Base-by-base conservation (phyloP, 1,140 invertebrate genomes). In the Orius insidiosus region DNA sequence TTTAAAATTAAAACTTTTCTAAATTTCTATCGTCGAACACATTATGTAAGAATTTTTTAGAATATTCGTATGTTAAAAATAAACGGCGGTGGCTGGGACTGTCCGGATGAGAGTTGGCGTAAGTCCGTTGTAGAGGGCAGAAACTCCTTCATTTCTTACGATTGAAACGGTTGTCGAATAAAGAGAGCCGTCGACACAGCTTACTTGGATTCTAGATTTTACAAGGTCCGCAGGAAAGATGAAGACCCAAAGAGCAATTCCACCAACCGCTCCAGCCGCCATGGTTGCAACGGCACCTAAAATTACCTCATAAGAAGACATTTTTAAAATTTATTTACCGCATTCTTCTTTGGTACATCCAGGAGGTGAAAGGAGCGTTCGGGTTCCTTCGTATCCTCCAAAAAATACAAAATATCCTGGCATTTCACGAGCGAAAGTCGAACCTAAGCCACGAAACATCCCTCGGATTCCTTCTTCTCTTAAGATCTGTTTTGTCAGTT, bases 361-460 rank as follows among this genome's bases (percentile, higher is more conserved):
- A 31, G 53, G 24, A 16, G 69, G 68, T 19, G 78, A 72, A 2
- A 92, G 59, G 1, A 87, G 45, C 51, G 70, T 66, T 31, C 83
- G 64, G 14, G 69, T 75, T 48, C 80, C 71, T 70, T 99, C 95
- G 68, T 98, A 98, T 47, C 85, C 88, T 15, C 93, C 95, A 67
- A 98, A 87, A 59, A 98, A 98, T 61, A 89, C 93, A 61, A 98
- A 98, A 66, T 98, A 99, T 5, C 95, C 94, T 0, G 94, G 94
- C 85, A 98, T 95, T 71, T 99, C 95, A 55, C 95, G 70, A 49
- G 80, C 78, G 56, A 98, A 79, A 0, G 95, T 98, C 0, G 93
- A 81, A 0, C 78, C 76, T 5, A 98, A 66, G 5, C 95, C 95
- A 53, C 77, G 73, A 60, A 88, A 98, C 40, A 98, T 66, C 11